phyloP scores from a whole-genome alignment of 1,140 invertebrate genomes.

The Caenorhabditis latens region DNA sequence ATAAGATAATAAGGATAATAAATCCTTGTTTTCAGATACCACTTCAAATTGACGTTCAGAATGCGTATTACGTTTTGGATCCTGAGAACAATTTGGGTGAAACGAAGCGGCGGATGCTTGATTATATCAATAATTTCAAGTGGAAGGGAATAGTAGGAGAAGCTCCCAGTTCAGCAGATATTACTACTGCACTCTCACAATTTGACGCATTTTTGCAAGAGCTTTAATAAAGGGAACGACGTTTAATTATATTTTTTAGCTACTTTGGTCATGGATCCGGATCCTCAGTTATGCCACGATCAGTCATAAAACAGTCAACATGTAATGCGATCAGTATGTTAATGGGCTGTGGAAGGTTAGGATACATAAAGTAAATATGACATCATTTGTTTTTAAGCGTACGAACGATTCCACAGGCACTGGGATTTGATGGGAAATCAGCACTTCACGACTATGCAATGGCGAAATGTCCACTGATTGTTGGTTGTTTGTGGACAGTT shows the following conservation, averaged over 20 bases:
- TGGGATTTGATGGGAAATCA: slow-evolving; percentile 69
- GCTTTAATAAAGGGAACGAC: not conserved
- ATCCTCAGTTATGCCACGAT: slow-evolving; percentile 64
- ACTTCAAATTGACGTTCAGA: slow-evolving; percentile 68
- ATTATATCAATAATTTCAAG: slow-evolving; percentile 62
- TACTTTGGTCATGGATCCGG: slow-evolving; percentile 75
- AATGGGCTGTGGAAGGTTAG: slow-evolving; percentile 73
- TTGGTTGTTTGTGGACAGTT: slow-evolving; percentile 75
- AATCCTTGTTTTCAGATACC: slow-evolving; percentile 65
- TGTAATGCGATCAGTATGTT: slow-evolving; percentile 72
- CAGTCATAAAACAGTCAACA: slow-evolving; percentile 61
- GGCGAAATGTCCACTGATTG: slow-evolving; percentile 70
- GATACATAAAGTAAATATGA: slow-evolving; percentile 56
- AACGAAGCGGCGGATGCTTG: slow-evolving; percentile 69
- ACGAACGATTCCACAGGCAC: slow-evolving; percentile 69
- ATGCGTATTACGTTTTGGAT: slow-evolving; percentile 73
- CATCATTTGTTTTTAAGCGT: slow-evolving; percentile 67
- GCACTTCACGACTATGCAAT: slow-evolving; percentile 72
- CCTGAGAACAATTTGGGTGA: slow-evolving; percentile 72
- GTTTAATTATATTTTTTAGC: slow-evolving; percentile 61
- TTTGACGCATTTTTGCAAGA: slow-evolving; percentile 72
- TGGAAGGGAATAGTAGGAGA: slow-evolving; percentile 69
- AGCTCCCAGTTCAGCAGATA: slow-evolving; percentile 63
- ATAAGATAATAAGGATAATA: no score
- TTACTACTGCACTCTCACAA: slow-evolving; percentile 63